Percentiles rank a stretch among this genome's conserved stretches.
Conservation (phyloP, 2,113 vertebrate species). For the Sigmodon hispidus region DNA sequence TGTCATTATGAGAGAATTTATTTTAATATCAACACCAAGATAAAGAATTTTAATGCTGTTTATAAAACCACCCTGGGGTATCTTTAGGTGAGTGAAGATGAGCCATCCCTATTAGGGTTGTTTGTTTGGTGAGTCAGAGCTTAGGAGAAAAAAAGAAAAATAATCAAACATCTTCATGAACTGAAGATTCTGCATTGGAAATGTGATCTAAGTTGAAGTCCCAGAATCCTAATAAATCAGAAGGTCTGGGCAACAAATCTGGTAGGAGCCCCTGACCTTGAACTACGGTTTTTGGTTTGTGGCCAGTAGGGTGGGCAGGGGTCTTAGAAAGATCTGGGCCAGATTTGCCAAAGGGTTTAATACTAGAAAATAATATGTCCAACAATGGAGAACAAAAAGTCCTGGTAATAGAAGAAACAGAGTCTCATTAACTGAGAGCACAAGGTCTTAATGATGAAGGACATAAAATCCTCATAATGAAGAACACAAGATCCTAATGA, state of each 20-base stretch:
- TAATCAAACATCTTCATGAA: not conserved
- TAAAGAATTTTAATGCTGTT: not conserved
- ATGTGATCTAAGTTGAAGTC: not conserved
- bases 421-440: not conserved
- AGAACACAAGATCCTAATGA: not conserved
- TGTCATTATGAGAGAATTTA: not conserved
- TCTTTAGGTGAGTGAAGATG: not conserved
- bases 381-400: not conserved
- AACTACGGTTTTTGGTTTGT: not conserved
- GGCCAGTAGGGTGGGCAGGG: not conserved
- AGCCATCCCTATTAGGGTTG: not conserved
- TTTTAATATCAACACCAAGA: not conserved
- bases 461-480: not conserved
- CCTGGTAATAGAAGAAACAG: not conserved
- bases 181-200: not conserved
- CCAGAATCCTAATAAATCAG: not conserved
- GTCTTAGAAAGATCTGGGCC: not conserved
- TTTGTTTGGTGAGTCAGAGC: not conserved
- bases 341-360: not conserved
- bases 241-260: not conserved
- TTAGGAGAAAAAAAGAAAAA: not conserved
- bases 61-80: not conserved
- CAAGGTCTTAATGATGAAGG: not conserved
- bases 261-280: not conserved
- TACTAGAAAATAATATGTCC: not conserved